Evolutionary conservation across 2,113 vertebrate genomes (phyloP).

Genomic region (Paradoxurus hermaphroditus): DNA sequence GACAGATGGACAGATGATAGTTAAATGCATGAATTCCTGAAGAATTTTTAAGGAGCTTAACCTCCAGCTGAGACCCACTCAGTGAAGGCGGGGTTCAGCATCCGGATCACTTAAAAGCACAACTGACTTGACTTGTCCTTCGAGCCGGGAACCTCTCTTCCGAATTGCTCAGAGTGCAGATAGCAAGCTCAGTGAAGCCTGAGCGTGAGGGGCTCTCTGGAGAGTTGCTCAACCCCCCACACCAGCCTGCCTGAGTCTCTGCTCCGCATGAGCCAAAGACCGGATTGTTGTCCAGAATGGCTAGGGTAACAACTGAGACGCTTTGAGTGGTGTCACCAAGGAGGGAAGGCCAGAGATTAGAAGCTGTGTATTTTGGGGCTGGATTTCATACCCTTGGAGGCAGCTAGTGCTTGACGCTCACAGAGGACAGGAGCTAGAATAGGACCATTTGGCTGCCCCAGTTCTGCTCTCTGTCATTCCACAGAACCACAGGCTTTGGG

Average conservation of each 20-base stretch:
- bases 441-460: background rate
- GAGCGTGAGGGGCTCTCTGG: too few relatives aligned
- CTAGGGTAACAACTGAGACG: fast-evolving
- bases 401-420: background rate
- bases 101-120: background rate
- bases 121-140: background rate
- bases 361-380: background rate
- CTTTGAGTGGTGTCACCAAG: background rate
- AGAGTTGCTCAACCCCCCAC: fast-evolving
- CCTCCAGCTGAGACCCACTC: background rate
- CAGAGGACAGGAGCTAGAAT: too few relatives aligned
- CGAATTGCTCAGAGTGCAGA: background rate
- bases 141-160: background rate
- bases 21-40: background rate
- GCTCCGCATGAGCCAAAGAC: background rate
- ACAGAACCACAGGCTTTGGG: background rate
- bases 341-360: background rate
- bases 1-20: too few relatives aligned
- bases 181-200: background rate
- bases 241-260: background rate
- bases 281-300: fast-evolving
- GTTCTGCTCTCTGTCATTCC: background rate
- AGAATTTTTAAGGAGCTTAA: background rate
- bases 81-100: background rate
- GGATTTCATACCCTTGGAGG: background rate